Base-by-base conservation (phyloP, 2,797 vertebrate species). In the Periparus ater region DNA sequence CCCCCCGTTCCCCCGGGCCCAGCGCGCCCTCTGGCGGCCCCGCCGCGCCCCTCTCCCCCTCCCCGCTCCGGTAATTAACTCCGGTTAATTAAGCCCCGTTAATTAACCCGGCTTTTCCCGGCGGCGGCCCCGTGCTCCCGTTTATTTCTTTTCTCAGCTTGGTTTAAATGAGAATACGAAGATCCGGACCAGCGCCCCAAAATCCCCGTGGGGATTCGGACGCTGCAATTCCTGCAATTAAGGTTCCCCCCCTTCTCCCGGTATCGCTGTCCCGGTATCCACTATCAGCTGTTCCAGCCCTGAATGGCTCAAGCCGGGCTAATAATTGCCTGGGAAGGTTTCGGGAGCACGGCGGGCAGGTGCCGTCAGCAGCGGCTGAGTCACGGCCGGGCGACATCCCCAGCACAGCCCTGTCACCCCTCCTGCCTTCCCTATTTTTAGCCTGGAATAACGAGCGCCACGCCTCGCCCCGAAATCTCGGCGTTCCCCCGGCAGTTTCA, bases 231-330 rank as follows among this genome's bases (percentile, higher is more conserved):
- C 5, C 55, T 2, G 81, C 63, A 13, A 7, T 36, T 25, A 20
- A 6, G 5, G 16, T 7, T 3, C 8, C 9, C 3, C 8, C 15
- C 20, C 29, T 32, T 1, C 1, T 8, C 8, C 10, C 84, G 42
- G 51, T 40, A 13, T 23, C 42, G 30, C 57, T 36, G 21, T 36
- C 63, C 34, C 34, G 22, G 53, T 38, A 8, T 13, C 51, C 50
- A 2, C 57, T 29, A 6, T 66, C 53, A 6, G 67, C 21, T 15
- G 1, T 7, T 47, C 11, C 40, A 14, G 71, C 17, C 72, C 66
- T 29, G 7, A 6, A 17, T 5, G 62, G 85, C 62, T 77, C 88
- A 34, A 17, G 34, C n/a, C 12, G 15, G 63, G 86, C 66, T 91
- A 78, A 65, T 83, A 10, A 87, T 53, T 68, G 91, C 23, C 74